Evolutionary conservation across 1,140 invertebrate genomes (phyloP), one percentile per base, ranked within the genome.

Genomic region (Vanessa atalanta): DNA sequence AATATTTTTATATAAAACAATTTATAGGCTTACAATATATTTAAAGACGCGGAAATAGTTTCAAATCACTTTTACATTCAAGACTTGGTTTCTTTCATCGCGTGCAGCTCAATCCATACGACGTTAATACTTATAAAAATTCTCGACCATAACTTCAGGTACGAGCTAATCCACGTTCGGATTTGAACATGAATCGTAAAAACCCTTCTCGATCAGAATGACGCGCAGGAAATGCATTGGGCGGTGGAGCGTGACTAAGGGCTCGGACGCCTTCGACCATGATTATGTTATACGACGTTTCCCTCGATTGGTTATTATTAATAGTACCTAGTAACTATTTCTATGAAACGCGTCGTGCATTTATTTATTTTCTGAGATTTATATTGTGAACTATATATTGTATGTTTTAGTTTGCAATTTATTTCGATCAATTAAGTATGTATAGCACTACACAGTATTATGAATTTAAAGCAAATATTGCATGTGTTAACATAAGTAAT

Each of bases 71-170:
- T 43, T 43, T 43, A 12, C 6, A 55, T 20, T 55, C 6, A 20
- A 55, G 57, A 14, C 15, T 47, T 26, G 12, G 57, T 69, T 60
- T 67, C 43, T 60, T 47, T 26, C 15, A 64, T 73, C 65, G 72
- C 72, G 72, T 68, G 72, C 55, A 60, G 15, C 47, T 47, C 53
- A 37, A 65, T 65, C 50, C 66, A 37, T 31, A 65, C 70, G 65
- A 78, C 72, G 64, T 37, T 79, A 77, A 79, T 79, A 57, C 73
- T 60, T 53, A 81, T 81, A 77, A 73, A 76, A 77, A 81, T 81
- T 81, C 78, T 73, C 55, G 66, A 69, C 67, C 50, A 57, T 71
- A 67, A 60, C 73, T 64, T 65, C 61, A 47, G 73, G 72, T 77
- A 73, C 70, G 77, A 81, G 70, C 76, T 79, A 81, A 81, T 77